Conservation (phyloP, 2,888 invertebrate genomes). For the Tiliacea citrago region DNA sequence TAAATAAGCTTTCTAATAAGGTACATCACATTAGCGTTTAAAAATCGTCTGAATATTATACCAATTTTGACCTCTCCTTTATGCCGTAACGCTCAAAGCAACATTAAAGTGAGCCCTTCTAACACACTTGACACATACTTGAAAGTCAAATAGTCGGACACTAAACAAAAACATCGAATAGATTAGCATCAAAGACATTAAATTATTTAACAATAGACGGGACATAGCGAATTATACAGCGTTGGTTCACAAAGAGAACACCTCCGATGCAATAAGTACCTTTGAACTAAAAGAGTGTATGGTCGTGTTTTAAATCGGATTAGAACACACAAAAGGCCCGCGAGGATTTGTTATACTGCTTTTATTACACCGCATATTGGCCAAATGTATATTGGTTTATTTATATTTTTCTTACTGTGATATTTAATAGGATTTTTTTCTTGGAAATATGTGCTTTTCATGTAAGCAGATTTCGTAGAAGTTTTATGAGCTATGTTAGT, state of each 20-base stretch:
- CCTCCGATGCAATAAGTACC: conserved; percentile 19
- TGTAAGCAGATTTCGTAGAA: neutral
- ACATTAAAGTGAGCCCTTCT: neutral
- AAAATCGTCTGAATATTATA: no score
- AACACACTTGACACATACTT: neutral
- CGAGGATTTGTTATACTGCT: conserved; percentile 54
- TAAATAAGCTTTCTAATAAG: no score
- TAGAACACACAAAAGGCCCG: conserved; percentile 60
- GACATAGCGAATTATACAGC: no score
- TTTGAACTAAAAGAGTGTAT: conserved; percentile 32
- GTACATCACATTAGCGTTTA: no score
- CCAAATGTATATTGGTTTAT: conserved; percentile 66
- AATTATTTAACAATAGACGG: no score
- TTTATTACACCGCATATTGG: conserved; percentile 65
- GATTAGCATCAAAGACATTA: no score
- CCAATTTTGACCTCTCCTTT: no score
- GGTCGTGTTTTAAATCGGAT: conserved; percentile 65
- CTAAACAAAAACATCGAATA: neutral
- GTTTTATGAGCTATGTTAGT: neutral
- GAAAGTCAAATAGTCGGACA: neutral
- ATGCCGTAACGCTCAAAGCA: no score
- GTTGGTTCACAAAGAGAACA: conserved; percentile 44
- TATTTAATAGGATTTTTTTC: conserved; percentile 4
- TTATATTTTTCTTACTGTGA: conserved; percentile 43
- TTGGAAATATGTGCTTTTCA: conserved; percentile 6